phyloP scores from a whole-genome alignment of 2,888 invertebrate genomes.

The Dioctria linearis region DNA sequence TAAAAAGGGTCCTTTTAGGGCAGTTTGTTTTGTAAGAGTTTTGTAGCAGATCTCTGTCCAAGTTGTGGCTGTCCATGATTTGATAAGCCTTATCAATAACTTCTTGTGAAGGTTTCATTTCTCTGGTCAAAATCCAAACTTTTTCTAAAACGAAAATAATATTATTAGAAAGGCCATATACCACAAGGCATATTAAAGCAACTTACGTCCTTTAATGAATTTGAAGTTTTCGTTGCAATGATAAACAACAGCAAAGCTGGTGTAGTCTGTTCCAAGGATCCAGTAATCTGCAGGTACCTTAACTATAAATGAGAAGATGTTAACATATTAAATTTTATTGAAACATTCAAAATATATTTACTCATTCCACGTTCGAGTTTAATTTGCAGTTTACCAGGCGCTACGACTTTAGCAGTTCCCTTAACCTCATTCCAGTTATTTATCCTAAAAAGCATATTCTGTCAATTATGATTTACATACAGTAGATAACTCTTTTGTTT shows the following conservation, averaged over 20 bases:
- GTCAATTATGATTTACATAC: neutral
- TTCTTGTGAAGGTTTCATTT: constrained; percentile 11
- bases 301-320: constrained; percentile 20
- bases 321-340: neutral
- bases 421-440: constrained; percentile 4
- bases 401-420: constrained; percentile 10
- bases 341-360: neutral
- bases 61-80: constrained; percentile 11
- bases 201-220: constrained; percentile 43
- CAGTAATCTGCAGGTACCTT: constrained; percentile 33
- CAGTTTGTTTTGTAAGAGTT: neutral
- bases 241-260: constrained; percentile 22
- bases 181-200: neutral
- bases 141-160: constrained; percentile 18
- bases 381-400: constrained; percentile 24
- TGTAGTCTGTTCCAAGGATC: constrained; percentile 36
- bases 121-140: constrained; percentile 46
- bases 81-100: constrained; percentile 21
- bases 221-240: constrained; percentile 41
- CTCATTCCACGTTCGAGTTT: neutral
- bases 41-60: constrained; percentile 16
- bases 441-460: neutral
- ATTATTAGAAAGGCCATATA: neutral
- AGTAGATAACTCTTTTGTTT: neutral
- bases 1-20: constrained; percentile 2